Evolutionary conservation across 2,888 invertebrate genomes (phyloP), one percentile per base, ranked within the genome.

Genomic region (Eristalis pertinax): DNA sequence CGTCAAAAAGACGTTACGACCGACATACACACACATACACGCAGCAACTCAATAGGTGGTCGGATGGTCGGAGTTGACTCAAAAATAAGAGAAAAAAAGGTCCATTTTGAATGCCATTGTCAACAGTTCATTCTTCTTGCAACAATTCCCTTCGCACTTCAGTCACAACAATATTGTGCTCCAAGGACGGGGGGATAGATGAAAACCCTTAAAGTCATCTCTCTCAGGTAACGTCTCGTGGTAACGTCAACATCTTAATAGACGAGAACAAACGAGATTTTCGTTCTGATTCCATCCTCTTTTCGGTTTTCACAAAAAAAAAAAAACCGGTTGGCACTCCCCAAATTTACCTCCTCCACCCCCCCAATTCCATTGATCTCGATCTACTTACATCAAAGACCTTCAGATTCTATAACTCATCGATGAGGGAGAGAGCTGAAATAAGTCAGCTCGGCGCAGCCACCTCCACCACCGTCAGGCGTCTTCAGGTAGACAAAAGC

Each of bases 121-220:
- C 64, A 64, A 74, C 64, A 74, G 15, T 50, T 11, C 74, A 74
- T 74, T 74, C 41, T 56, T 74, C 56, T 24, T 62, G 24, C 13
- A n/a, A 24, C 56, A 4, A 35, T 65, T 74, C 56, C 38, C 38
- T 38, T 38, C 38, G 38, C 38, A 73, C 56, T 29, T 73, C 64
- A 35, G 35, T 50, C 50, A 43, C 13, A 63, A 64, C 74, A 65
- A 65, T 2, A 26, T 75, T 32, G 32, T 32, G 29, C n/a, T n/a
- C 26, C 62, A 62, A 50, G 50, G 50, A 50, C n/a, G 0, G 43
- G 1, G 43, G 2, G n/a, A 50, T 0, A 62, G 13, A 62, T 2
- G 29, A 29, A 29, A 32, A 29, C n/a, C 63, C 63, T 63, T 19
- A 63, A 63, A n/a, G 26, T 32, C 63, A 63, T 32, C 15, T 62